A percentile compares a stretch with the other conserved stretches of the same genome.
phyloP scores from a whole-genome alignment of 2,797 vertebrate genomes.

The Cygnus olor region DNA sequence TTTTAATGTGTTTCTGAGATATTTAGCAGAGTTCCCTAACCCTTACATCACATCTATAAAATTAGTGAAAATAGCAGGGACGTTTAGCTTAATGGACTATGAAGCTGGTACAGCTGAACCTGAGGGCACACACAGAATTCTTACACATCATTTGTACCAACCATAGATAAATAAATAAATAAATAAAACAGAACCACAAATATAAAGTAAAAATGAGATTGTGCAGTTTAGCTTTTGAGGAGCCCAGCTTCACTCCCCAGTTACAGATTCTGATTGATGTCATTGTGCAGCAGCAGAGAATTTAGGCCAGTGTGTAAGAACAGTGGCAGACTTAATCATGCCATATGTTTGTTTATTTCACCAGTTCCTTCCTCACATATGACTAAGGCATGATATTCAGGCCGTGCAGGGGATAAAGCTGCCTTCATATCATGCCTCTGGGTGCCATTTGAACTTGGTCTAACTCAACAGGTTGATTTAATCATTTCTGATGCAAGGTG shows the following conservation, averaged over 20 bases:
- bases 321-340: background rate
- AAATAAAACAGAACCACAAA: background rate
- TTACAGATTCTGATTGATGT: background rate
- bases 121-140: background rate
- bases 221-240: background rate
- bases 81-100: background rate
- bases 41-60: background rate
- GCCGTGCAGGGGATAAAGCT: background rate
- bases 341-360: background rate
- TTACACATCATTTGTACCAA: background rate
- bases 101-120: background rate
- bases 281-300: background rate
- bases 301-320: background rate
- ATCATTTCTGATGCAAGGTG: fast-evolving
- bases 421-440: background rate
- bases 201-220: background rate
- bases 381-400: background rate
- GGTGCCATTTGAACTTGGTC: background rate
- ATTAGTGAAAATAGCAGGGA: background rate
- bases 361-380: background rate
- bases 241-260: background rate
- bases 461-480: background rate
- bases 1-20: background rate
- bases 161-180: background rate
- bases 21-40: background rate